Base-by-base conservation (phyloP, 2,113 vertebrate genomes). In the Helogale parvula region DNA sequence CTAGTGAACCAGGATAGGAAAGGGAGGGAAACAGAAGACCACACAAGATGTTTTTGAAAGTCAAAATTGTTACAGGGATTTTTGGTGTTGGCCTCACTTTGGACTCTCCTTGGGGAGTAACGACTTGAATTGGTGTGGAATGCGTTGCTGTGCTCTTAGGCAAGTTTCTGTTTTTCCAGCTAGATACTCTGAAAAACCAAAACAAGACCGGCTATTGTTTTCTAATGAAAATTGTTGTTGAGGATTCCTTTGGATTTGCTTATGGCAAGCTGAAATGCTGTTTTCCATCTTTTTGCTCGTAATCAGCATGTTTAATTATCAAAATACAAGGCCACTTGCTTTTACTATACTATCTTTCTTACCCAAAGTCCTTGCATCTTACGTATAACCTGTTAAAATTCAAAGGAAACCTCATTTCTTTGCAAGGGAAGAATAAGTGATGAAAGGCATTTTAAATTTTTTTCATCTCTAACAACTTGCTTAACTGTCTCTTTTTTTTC, bases 291-390 rank as follows among this genome's bases (percentile, higher is more conserved):
- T 89, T 65, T 71, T 77, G 63, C n/a, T 95, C 29, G 54, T 54
- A 31, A 93, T 85, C n/a, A 71, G 8, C 35, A 65, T 60, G 27
- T 63, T 97, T 93, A 93, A 68, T 84, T 84, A 21, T 11, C 25
- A 38, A 66, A 91, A 21, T 94, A 1, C 15, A 76, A 65, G 23
- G 10, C 63, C 10, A 65, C 84, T 63, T 94, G 47, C n/a, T 84
- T 94, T 93, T 90, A 77, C 90, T 85, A 47, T 23, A 85, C 12
- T 95, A 9, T 52, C 23, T 93, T 88, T 27, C 41, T 88, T 92
- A 80, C 13, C 9, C 3, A 63, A 7, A 27, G 9, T 69, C 72
- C 60, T 93, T 90, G 69, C 27, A 60, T 92, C 47, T 68, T 88
- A 10, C 8, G 10, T 80, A 50, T 17, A 7, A 72, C 27, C 52